Evolutionary conservation across 2,888 invertebrate species (phyloP).

Genomic region (Ophion costatus): DNA sequence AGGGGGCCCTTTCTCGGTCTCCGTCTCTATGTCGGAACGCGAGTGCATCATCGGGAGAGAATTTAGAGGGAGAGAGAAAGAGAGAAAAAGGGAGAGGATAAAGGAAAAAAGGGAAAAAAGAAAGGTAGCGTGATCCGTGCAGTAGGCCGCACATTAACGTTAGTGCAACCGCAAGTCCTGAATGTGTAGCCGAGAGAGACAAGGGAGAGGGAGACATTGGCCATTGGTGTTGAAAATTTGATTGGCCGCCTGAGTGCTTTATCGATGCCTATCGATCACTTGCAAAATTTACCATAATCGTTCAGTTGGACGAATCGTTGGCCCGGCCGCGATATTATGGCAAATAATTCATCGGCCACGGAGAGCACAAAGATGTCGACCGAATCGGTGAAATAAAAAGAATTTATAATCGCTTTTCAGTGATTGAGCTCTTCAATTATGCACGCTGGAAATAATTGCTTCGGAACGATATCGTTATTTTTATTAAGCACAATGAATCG

Average conservation of each 20-base stretch:
- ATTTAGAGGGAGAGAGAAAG: slow-evolving; percentile 9
- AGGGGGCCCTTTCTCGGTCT: not conserved
- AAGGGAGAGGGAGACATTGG: not conserved
- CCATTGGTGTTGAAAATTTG: slow-evolving; percentile 49
- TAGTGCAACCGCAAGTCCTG: slow-evolving; percentile 39
- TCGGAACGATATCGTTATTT: not conserved
- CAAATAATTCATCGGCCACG: slow-evolving; percentile 49
- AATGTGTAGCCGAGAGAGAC: slow-evolving; percentile 8
- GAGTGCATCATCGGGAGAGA: slow-evolving; percentile 26
- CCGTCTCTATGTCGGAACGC: slow-evolving; percentile 6
- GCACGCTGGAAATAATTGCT: not conserved
- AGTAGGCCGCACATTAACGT: slow-evolving; percentile 42
- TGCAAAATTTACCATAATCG: slow-evolving; percentile 39
- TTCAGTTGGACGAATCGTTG: slow-evolving; percentile 2
- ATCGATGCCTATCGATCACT: slow-evolving; percentile 29
- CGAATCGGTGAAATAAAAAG: not conserved
- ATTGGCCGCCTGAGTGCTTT: slow-evolving; percentile 46
- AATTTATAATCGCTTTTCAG: not conserved
- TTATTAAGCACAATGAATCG: not conserved
- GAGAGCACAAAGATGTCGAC: not conserved
- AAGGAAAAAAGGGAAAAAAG: slow-evolving; percentile 15
- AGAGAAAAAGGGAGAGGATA: slow-evolving; percentile 9
- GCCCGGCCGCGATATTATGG: not conserved
- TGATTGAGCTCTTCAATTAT: not conserved
- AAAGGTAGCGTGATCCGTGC: slow-evolving; percentile 34